These are phyloP conservation scores for Penaeus chinensis DNA, from an alignment of 1,140 invertebrate species.

Conservation along the genomic window DNA sequence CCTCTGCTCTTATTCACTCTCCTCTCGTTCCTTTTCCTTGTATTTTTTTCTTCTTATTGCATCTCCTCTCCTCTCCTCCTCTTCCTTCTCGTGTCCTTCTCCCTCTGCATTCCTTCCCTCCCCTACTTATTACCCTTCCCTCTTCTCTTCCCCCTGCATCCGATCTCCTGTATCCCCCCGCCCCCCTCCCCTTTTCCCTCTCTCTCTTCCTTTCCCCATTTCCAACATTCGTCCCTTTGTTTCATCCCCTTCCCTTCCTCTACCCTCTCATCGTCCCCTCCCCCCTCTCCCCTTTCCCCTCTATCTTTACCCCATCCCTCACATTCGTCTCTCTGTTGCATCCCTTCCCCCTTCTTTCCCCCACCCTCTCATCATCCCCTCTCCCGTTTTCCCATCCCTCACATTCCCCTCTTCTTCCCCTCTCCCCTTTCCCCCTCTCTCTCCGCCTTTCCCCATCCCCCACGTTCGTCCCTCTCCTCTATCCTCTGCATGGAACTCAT, in stretches of 20 bases:
- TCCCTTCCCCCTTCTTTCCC: too few species aligned
- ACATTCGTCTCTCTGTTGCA: too few species aligned
- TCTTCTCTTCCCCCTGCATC: neutral
- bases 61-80: neutral
- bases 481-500: too few species aligned
- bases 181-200: neutral
- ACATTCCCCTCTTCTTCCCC: too few species aligned
- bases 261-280: neutral
- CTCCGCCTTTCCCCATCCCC: too few species aligned
- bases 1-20: neutral
- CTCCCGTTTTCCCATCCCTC: too few species aligned
- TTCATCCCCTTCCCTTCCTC: neutral
- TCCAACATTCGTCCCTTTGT: neutral
- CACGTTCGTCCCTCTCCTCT: too few species aligned
- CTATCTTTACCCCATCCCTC: neutral
- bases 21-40: neutral
- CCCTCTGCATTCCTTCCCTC: neutral
- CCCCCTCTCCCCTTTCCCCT: too few species aligned
- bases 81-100: neutral
- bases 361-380: too few species aligned
- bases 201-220: neutral
- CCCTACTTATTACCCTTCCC: neutral
- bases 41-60: neutral
- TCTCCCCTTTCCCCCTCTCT: too few species aligned
- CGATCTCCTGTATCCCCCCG: neutral